Base-by-base conservation (phyloP, 2,113 vertebrate genomes). In the Brachypteracias leptosomus region DNA sequence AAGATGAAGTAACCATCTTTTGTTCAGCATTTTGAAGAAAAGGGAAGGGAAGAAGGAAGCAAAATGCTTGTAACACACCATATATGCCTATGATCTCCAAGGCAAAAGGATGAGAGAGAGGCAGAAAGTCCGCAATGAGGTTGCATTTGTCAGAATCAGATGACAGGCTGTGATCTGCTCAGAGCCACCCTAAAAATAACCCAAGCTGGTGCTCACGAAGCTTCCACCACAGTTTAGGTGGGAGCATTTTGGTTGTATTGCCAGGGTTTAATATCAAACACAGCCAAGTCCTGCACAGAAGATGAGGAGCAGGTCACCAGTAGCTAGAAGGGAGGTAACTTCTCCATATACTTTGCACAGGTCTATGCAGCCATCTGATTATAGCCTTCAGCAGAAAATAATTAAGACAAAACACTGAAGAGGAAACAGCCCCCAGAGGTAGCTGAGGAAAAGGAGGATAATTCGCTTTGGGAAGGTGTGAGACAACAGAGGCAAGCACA, bases 81-180 rank as follows among this genome's bases (percentile, higher is more conserved):
- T 15, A 62, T 68, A 81, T 26, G 86, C 35, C 68, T 49, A 0
- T 0, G 2, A 18, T 67, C 70, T 80, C 40, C 31, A 13, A 46
- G 36, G 46, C 46, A 33, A 58, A 62, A 47, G 33, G 16, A 52
- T 35, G 33, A 78, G 21, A 2, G n/a, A 38, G 28, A 62, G 11
- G 31, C 24, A 20, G 54, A 72, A 68, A 52, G 26, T 25, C 31
- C 47, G 74, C 6, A 40, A 18, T 71, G 87, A 81, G 72, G 80
- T 77, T 91, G 87, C 36, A 28, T 94, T 73, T 87, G 88, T 95
- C 88, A 95, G 62, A 33, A 46, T 67, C 88, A 68, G 96, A 76
- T 85, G 83, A 86, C 73, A 54, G 28, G 1, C 3, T 36, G 79
- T 13, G 85, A 59, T 59, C 20, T 66, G 63, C 58, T 25, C 3